A percentile compares a stretch with the other conserved stretches of the same genome.
These are phyloP conservation scores for Xestia xanthographa DNA, from an alignment of 2,888 invertebrate species.

Conservation along the genomic window DNA sequence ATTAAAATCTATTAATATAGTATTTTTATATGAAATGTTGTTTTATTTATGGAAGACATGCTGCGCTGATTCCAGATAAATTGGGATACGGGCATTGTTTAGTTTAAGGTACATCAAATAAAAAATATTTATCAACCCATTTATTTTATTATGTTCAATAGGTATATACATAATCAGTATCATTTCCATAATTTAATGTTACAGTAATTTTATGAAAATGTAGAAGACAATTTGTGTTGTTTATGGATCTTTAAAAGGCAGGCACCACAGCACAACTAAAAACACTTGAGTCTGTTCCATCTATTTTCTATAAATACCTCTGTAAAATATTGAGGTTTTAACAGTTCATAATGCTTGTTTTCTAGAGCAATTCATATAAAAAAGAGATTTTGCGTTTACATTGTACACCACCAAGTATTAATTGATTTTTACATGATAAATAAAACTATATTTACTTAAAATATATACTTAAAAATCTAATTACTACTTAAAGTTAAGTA, in stretches of 20 bases:
- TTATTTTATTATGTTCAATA: constrained; percentile 50
- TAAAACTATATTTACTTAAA: constrained; percentile 8
- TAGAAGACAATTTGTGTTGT: constrained; percentile 22
- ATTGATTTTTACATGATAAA: constrained; percentile 63
- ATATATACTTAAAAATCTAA: constrained; percentile 48
- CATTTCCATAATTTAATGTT: constrained; percentile 47
- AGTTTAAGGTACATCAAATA: constrained; percentile 47
- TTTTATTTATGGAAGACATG: constrained; percentile 55
- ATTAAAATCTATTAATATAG: constrained; percentile 67
- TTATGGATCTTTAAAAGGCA: background rate
- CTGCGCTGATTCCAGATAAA: too few relatives aligned
- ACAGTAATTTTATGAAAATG: constrained; percentile 30
- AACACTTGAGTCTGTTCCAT: constrained; percentile 11
- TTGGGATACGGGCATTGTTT: constrained; percentile 37
- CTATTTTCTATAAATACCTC: background rate
- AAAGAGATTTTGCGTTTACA: constrained; percentile 18
- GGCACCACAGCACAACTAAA: constrained; percentile 22
- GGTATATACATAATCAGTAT: constrained; percentile 49
- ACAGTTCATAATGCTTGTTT: constrained; percentile 2
- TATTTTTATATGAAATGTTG: constrained; percentile 68
- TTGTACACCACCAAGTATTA: constrained; percentile 31
- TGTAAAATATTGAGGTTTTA: constrained; percentile 9
- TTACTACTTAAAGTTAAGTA: constrained; percentile 58
- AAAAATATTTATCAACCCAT: constrained; percentile 46
- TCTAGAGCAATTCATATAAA: constrained; percentile 5